These are phyloP conservation scores for Hyperoplus immaculatus DNA, from an alignment of 2,797 vertebrate species.

Conservation along the genomic window DNA sequence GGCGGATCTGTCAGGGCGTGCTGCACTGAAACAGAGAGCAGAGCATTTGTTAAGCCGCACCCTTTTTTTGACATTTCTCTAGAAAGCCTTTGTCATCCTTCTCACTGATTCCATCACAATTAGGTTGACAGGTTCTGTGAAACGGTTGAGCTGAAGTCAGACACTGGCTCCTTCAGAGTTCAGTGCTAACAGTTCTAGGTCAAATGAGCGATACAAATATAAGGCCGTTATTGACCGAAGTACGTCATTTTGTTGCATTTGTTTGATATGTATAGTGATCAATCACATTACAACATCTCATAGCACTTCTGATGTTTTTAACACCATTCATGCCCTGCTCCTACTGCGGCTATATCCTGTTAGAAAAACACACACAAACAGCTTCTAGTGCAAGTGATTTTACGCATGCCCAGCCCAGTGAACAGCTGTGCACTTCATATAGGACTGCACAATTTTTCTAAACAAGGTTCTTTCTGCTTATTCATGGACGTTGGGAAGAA, in stretches of 20 bases:
- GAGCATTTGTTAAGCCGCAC: constrained; percentile 33
- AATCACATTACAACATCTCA: constrained; percentile 7
- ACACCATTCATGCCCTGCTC: too few relatives aligned
- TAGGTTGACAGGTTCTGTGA: constrained; percentile 21
- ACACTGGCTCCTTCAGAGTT: neutral
- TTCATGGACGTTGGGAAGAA: constrained; percentile 5
- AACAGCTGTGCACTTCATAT: constrained; percentile 29
- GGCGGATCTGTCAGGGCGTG: constrained; percentile 33
- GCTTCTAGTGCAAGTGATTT: constrained; percentile 15
- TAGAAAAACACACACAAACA: neutral
- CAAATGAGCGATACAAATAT: constrained; percentile 19
- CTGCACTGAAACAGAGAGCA: constrained; percentile 19
- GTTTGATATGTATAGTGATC: neutral
- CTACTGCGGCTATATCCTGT: neutral
- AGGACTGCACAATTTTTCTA: constrained; percentile 6
- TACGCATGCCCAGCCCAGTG: neutral
- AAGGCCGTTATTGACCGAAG: neutral
- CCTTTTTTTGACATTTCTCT: constrained; percentile 15
- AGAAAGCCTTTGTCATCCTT: constrained; percentile 7
- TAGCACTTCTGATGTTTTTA: neutral
- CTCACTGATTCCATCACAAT: constrained; percentile 30
- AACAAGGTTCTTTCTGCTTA: constrained; percentile 16
- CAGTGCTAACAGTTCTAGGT: neutral
- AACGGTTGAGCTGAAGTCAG: constrained; percentile 2
- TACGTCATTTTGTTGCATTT: too few relatives aligned